These are phyloP conservation scores for Pseudococcus jackbeardsleyi DNA, from an alignment of 2,888 invertebrate genomes.

Conservation along the genomic window DNA sequence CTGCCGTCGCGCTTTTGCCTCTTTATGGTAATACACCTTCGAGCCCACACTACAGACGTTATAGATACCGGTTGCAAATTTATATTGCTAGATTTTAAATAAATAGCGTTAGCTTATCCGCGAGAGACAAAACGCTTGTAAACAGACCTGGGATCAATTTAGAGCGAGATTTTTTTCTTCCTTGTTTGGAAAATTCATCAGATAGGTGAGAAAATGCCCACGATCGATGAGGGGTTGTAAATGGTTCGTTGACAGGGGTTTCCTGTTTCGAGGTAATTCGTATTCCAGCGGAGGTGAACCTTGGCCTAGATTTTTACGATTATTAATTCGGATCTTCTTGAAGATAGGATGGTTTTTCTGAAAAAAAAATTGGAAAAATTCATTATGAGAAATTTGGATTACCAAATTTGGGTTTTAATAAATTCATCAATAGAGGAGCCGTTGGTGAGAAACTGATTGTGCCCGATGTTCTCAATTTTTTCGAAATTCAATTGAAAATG, in stretches of 20 bases:
- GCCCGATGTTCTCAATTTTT: too few species aligned
- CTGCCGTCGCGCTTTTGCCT: constrained; percentile 60
- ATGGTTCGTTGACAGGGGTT: neutral
- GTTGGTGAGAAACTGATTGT: too few species aligned
- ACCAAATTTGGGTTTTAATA: too few species aligned
- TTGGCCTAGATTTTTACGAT: neutral
- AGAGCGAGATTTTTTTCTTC: constrained; percentile 34
- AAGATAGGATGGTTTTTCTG: neutral
- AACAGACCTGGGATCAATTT: neutral
- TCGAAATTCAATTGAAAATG: too few species aligned
- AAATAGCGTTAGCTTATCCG: constrained; percentile 31
- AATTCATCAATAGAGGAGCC: too few species aligned
- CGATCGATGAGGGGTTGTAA: neutral
- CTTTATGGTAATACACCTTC: constrained; percentile 58
- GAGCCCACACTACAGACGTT: constrained; percentile 57
- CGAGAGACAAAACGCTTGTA: neutral
- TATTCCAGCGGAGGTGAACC: neutral
- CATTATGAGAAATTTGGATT: too few species aligned
- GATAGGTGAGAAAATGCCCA: neutral
- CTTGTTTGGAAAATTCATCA: constrained; percentile 7
- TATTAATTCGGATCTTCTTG: neutral
- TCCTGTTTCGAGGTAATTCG: neutral
- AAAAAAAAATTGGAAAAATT: too few species aligned
- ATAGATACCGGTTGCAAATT: constrained; percentile 47
- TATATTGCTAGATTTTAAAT: constrained; percentile 45